phyloP scores from a whole-genome alignment of 1,140 invertebrate genomes.

The Papilio polytes region DNA sequence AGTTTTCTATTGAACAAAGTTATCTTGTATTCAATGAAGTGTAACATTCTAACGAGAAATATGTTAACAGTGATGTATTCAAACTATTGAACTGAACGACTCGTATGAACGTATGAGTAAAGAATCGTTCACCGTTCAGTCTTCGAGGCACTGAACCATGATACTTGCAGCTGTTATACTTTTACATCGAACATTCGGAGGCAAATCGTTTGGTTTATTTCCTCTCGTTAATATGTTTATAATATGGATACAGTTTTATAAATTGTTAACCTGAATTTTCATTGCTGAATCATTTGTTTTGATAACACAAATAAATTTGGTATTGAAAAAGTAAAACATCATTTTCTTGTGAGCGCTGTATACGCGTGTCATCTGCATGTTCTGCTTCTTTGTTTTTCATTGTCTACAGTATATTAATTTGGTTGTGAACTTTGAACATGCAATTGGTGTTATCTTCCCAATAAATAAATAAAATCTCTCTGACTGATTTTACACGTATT shows the following conservation, averaged over 20 bases:
- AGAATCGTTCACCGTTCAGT: neutral
- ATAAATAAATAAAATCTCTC: too few relatives aligned
- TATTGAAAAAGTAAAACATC: too few relatives aligned
- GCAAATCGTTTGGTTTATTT: neutral
- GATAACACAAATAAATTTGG: too few relatives aligned
- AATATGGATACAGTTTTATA: neutral
- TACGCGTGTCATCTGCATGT: too few relatives aligned
- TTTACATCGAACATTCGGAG: neutral
- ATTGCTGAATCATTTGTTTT: too few relatives aligned
- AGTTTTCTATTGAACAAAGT: neutral
- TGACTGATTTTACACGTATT: too few relatives aligned
- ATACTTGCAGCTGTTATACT: neutral
- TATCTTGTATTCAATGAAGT: slow-evolving; percentile 4
- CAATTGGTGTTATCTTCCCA: too few relatives aligned
- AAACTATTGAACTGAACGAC: slow-evolving; percentile 31
- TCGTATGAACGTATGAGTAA: neutral
- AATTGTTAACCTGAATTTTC: too few relatives aligned
- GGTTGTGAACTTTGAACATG: too few relatives aligned
- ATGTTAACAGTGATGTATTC: neutral
- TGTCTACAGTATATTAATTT: too few relatives aligned
- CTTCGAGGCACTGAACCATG: neutral
- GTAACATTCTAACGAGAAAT: neutral
- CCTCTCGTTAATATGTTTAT: neutral
- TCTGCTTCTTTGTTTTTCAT: too few relatives aligned
- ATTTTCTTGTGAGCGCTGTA: too few relatives aligned